Conservation (phyloP, 1,140 invertebrate genomes). For the Musca domestica region DNA sequence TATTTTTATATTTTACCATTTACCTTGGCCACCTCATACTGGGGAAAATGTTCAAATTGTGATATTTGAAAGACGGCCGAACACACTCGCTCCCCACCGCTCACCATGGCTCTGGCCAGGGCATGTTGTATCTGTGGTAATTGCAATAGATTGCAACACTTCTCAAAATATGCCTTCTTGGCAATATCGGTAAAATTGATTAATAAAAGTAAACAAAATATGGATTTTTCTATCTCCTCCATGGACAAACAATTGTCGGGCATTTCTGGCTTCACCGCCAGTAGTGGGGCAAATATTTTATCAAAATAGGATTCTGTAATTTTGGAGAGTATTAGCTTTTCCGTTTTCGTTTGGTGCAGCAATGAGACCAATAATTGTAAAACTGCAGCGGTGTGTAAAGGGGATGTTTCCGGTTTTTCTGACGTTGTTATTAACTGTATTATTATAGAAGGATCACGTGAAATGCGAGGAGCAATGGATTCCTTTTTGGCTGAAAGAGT, state of each 20-base stretch:
- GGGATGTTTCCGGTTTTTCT: constrained; percentile 37
- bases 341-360: constrained; percentile 40
- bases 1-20: constrained; percentile 15
- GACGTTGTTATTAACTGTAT: constrained; percentile 36
- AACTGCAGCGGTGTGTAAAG: constrained; percentile 35
- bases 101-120: constrained; percentile 41
- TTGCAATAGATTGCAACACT: constrained; percentile 41
- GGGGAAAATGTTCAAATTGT: constrained; percentile 47
- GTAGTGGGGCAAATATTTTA: constrained; percentile 40
- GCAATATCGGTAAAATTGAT: constrained; percentile 48
- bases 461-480: constrained; percentile 35
- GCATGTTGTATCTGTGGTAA: constrained; percentile 43
- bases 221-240: constrained; percentile 42
- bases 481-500: constrained; percentile 30
- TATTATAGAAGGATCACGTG: constrained; percentile 35
- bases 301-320: constrained; percentile 50
- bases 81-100: constrained; percentile 36
- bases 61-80: constrained; percentile 43
- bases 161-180: constrained; percentile 49
- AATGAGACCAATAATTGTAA: constrained; percentile 38
- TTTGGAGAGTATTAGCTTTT: constrained; percentile 46
- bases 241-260: constrained; percentile 33
- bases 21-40: constrained; percentile 42
- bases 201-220: constrained; percentile 43
- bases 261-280: constrained; percentile 34